phyloP scores from a whole-genome alignment of 2,113 vertebrate species.

The Tragelaphus imberbis region DNA sequence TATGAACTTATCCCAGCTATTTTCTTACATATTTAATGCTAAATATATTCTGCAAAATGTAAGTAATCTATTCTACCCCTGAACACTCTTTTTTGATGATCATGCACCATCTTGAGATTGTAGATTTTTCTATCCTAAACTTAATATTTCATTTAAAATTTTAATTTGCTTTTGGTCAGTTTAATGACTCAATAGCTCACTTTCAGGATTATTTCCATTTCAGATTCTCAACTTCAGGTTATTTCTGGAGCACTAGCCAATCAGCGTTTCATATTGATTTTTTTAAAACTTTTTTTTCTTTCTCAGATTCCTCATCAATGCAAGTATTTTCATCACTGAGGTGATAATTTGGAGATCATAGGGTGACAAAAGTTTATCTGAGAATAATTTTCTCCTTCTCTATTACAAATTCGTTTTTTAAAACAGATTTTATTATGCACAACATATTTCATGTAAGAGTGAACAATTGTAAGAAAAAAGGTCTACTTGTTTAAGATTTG shows the following conservation, averaged over 20 bases:
- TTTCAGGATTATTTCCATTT: background rate
- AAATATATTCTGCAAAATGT: constrained; percentile 12
- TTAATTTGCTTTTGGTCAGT: background rate
- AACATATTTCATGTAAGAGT: background rate
- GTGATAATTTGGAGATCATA: background rate
- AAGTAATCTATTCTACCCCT: background rate
- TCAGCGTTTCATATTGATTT: background rate
- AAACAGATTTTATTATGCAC: background rate
- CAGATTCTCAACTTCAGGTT: background rate
- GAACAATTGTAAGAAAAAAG: background rate
- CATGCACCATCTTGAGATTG: background rate
- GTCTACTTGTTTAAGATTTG: background rate
- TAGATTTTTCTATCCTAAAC: background rate
- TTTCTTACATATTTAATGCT: background rate
- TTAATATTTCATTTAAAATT: background rate
- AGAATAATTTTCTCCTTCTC: background rate
- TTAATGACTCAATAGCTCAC: background rate
- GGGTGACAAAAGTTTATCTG: background rate
- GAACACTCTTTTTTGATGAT: background rate
- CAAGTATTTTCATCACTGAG: background rate
- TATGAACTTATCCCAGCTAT: background rate
- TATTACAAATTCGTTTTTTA: background rate
- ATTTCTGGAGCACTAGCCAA: background rate
- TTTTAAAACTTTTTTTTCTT: background rate
- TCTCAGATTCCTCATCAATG: background rate